Percentiles rank a stretch among this genome's conserved stretches.
phyloP scores from a whole-genome alignment of 30 jellyfish, hydroid and myxozoan species.

The Aurelia sp. region DNA sequence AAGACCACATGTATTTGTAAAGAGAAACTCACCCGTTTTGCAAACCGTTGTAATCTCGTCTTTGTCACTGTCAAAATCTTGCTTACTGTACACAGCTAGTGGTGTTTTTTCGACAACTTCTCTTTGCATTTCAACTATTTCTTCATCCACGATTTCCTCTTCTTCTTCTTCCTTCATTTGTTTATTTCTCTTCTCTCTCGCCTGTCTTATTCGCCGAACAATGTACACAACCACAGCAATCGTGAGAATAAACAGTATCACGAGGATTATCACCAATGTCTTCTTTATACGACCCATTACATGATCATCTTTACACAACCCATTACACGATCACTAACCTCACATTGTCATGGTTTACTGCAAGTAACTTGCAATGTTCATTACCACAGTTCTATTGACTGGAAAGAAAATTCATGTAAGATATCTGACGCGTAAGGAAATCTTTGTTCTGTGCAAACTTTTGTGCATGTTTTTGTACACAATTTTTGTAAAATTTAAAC shows the following conservation, averaged over 20 bases:
- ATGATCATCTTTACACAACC: slow-evolving; percentile 4
- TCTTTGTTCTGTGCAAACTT: no score
- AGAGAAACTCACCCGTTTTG: slow-evolving; percentile 26
- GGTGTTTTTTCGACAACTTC: slow-evolving; percentile 51
- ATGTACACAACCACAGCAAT: slow-evolving; percentile 17
- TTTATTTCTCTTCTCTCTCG: not conserved
- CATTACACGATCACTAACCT: not conserved
- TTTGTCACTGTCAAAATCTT: slow-evolving; percentile 10
- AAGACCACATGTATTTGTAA: no score
- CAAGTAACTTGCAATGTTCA: no score
- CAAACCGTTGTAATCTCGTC: slow-evolving; percentile 30
- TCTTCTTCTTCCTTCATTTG: not conserved
- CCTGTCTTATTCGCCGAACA: slow-evolving; percentile 12
- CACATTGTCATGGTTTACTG: no score
- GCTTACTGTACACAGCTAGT: slow-evolving; percentile 11
- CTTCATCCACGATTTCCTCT: slow-evolving; percentile 25
- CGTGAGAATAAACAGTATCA: slow-evolving; percentile 7
- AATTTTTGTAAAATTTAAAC: no score
- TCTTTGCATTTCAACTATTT: slow-evolving; percentile 15
- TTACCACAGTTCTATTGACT: no score
- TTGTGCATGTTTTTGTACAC: no score
- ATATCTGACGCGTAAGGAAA: no score
- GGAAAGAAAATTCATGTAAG: no score
- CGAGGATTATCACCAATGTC: slow-evolving; percentile 16
- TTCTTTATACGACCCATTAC: slow-evolving; percentile 28